These are phyloP conservation scores for Lasioglossum malachurum DNA, from an alignment of 2,888 invertebrate genomes.

Conservation along the genomic window DNA sequence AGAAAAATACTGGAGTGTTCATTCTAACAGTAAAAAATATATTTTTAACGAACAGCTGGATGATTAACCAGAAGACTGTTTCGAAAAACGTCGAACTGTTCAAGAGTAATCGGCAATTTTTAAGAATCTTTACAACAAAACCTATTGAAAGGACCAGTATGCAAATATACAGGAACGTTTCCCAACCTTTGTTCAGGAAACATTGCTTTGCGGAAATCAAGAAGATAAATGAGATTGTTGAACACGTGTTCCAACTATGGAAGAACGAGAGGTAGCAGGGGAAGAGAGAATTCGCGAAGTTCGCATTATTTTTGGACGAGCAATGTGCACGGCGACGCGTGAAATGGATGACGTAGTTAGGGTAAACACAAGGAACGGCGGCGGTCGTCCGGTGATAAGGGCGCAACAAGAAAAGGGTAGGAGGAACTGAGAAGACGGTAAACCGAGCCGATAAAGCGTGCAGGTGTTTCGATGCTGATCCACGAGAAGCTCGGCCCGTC, in stretches of 20 bases:
- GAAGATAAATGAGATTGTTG: not conserved
- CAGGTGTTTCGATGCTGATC: slow-evolving; percentile 76
- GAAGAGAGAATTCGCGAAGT: not conserved
- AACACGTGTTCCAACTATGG: not conserved
- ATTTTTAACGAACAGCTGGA: not conserved
- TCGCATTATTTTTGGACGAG: not conserved
- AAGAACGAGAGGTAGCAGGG: not conserved
- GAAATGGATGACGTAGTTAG: slow-evolving; percentile 51
- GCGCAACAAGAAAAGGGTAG: slow-evolving; percentile 35
- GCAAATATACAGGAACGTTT: no score
- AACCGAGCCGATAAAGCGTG: slow-evolving; percentile 73
- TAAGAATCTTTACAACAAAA: no score
- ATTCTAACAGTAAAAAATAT: not conserved
- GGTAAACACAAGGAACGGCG: slow-evolving; percentile 54
- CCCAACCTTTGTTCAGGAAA: no score
- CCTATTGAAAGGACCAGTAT: no score
- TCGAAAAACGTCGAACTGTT: no score
- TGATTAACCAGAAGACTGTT: no score
- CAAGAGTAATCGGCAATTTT: no score
- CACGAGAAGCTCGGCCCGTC: slow-evolving; percentile 64
- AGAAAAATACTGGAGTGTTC: no score
- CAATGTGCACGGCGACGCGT: slow-evolving; percentile 12
- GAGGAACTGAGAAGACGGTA: slow-evolving; percentile 57
- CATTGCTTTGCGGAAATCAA: no score
- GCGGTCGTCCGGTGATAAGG: slow-evolving; percentile 54